phyloP scores from a whole-genome alignment of 2,797 vertebrate species.

The Arnoldichthys spilopterus region DNA sequence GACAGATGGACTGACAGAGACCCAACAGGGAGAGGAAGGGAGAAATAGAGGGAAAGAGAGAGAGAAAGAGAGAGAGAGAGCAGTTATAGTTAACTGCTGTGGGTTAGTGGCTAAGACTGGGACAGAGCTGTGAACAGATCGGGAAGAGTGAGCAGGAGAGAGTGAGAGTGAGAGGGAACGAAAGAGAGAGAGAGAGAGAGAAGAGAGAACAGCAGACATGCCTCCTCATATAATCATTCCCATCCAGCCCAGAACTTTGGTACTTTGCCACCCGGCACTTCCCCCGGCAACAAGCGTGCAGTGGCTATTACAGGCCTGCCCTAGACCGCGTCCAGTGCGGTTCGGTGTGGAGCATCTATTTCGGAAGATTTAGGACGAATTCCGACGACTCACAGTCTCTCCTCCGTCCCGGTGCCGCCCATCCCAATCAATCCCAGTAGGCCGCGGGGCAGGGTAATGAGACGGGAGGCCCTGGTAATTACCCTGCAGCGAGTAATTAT shows the following conservation, averaged over 20 bases:
- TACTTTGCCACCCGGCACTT: conserved; percentile 49
- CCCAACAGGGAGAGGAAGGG: conserved; percentile 13
- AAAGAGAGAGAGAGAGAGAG: conserved; percentile 56
- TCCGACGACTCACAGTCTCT: conserved; percentile 57
- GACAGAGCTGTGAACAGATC: conserved; percentile 33
- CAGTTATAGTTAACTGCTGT: conserved; percentile 23
- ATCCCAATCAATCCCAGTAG: conserved; percentile 58
- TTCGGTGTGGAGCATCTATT: conserved; percentile 74
- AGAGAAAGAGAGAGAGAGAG: conserved; percentile 27
- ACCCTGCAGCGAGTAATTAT: conserved; percentile 67
- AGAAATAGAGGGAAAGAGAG: conserved; percentile 52
- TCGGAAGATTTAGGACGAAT: conserved; percentile 70
- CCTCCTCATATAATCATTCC: conserved; percentile 80
- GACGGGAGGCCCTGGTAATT: conserved; percentile 71
- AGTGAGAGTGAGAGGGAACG: conserved; percentile 31
- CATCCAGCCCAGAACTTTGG: conserved; percentile 69
- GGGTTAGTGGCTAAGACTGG: conserved; percentile 56
- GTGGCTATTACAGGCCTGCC: conserved; percentile 70
- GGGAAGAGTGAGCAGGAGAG: conserved; percentile 53
- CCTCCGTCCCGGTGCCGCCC: conserved; percentile 63
- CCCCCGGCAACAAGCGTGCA: conserved; percentile 54
- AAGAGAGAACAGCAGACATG: conserved; percentile 46
- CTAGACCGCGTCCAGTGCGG: conserved; percentile 75
- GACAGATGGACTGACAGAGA: conserved; percentile 33
- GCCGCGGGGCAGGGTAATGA: conserved; percentile 60